Percentiles rank a stretch among this genome's conserved stretches.
These are phyloP conservation scores for Zhuqinia jingwanae DNA, from an alignment of 2,888 invertebrate species.

Conservation along the genomic window DNA sequence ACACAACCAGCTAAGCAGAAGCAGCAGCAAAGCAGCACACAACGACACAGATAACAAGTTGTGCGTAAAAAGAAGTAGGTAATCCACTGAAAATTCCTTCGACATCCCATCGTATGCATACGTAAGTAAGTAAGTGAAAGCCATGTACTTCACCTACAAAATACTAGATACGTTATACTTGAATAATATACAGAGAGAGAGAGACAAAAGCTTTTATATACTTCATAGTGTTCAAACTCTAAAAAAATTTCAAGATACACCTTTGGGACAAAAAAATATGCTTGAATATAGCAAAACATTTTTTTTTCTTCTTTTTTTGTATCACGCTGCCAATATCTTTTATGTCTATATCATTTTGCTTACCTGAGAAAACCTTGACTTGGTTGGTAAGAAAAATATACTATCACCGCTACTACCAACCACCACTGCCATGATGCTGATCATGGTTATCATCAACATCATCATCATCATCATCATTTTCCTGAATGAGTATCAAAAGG, in stretches of 20 bases:
- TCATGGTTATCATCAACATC: not conserved
- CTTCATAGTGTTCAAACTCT: slow-evolving; percentile 3
- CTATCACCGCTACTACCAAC: not conserved
- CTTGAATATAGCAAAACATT: too few relatives aligned
- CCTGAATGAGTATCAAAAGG: slow-evolving; percentile 21
- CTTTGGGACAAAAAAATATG: slow-evolving; percentile 22
- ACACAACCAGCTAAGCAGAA: too few relatives aligned
- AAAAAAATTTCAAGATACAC: not conserved
- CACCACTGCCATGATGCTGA: too few relatives aligned
- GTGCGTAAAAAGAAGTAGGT: slow-evolving; percentile 9
- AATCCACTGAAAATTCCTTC: slow-evolving; percentile 23
- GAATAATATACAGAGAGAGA: not conserved
- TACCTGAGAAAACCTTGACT: not conserved
- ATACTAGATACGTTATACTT: not conserved
- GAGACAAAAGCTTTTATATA: not conserved
- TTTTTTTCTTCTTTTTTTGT: not conserved
- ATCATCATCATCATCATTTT: slow-evolving; percentile 18
- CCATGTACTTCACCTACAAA: not conserved
- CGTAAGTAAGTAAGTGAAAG: not conserved
- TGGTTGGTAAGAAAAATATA: not conserved
- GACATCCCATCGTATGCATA: slow-evolving; percentile 13
- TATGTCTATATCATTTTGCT: not conserved
- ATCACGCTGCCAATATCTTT: not conserved
- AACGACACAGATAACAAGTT: not conserved
- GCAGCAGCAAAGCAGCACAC: too few relatives aligned